Percentiles rank a stretch among this genome's conserved stretches.
phyloP scores from a whole-genome alignment of 2,888 invertebrate species.

The Tigriopus californicus region DNA sequence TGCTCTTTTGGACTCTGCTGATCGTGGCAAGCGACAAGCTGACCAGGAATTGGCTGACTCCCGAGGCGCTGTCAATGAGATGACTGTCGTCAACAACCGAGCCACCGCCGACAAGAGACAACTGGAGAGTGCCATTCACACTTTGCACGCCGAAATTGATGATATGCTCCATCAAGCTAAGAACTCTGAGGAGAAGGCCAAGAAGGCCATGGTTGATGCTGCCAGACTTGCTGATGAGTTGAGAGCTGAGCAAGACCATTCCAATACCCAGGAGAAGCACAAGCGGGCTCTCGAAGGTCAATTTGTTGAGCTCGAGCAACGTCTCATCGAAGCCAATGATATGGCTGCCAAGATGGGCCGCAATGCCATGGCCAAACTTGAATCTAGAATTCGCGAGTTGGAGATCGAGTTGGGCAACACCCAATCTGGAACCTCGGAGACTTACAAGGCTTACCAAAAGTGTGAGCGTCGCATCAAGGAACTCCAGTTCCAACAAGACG shows the following conservation, averaged over 20 bases:
- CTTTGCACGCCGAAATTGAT: slow-evolving; percentile 94
- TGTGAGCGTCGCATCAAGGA: slow-evolving; percentile 30
- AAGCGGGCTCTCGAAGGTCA: slow-evolving; percentile 15
- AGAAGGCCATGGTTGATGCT: slow-evolving; percentile 97
- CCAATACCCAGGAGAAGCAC: slow-evolving; percentile 7
- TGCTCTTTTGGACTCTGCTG: slow-evolving; percentile 90
- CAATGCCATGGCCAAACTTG: slow-evolving; percentile 37
- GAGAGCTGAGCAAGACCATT: slow-evolving; percentile 20
- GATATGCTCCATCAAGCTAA: slow-evolving; percentile 96
- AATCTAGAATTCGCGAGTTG: slow-evolving; percentile 29
- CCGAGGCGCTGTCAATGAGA: slow-evolving; percentile 93
- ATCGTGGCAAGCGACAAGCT: slow-evolving; percentile 91
- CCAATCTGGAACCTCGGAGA: slow-evolving; percentile 36
- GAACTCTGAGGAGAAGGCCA: slow-evolving; percentile 95
- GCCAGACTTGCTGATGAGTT: slow-evolving; percentile 17
- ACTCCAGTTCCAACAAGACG: slow-evolving; percentile 39
- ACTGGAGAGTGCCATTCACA: slow-evolving; percentile 76
- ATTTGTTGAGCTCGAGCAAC: slow-evolving; percentile 22
- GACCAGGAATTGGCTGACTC: slow-evolving; percentile 94
- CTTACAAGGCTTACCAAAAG: slow-evolving; percentile 36
- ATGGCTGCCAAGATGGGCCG: slow-evolving; percentile 26
- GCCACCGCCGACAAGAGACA: slow-evolving; percentile 1
- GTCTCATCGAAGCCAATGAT: slow-evolving; percentile 35
- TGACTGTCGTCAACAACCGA: slow-evolving; percentile 33
- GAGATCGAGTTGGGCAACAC: slow-evolving; percentile 35